Evolutionary conservation across 2,888 invertebrate species (phyloP).

Genomic region (Acanthosepion pharaonis): DNA sequence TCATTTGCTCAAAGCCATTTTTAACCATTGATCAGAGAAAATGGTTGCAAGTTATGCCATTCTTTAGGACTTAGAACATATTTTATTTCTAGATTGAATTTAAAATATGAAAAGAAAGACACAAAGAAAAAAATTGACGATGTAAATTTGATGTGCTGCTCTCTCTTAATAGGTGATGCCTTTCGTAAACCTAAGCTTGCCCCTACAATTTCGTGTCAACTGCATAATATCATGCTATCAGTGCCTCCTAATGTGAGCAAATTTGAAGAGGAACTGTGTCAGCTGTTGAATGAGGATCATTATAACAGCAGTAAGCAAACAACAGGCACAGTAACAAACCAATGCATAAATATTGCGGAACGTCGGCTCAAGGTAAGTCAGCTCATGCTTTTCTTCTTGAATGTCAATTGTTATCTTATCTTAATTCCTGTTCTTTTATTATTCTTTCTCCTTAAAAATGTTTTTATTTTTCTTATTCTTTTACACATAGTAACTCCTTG

Average conservation of each 20-base stretch:
- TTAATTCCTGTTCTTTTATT: no score
- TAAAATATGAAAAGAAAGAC: not conserved
- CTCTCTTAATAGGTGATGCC: conserved; percentile 56
- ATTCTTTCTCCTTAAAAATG: no score
- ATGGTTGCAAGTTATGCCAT: no score
- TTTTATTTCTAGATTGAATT: not conserved
- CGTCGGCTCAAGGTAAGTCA: conserved; percentile 66
- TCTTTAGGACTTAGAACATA: no score
- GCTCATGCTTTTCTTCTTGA: not conserved
- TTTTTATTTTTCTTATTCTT: no score
- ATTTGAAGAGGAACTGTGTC: conserved; percentile 73
- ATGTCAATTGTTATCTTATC: no score
- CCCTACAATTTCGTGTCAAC: conserved; percentile 60
- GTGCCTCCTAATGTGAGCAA: conserved; percentile 69
- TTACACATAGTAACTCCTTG: no score
- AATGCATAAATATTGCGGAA: conserved; percentile 63
- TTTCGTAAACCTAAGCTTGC: conserved; percentile 67
- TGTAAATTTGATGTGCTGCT: not conserved
- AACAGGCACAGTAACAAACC: conserved; percentile 53
- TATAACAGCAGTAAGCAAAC: conserved; percentile 60
- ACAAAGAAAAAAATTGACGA: no score
- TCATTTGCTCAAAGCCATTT: no score
- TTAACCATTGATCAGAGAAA: no score
- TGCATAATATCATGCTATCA: conserved; percentile 67
- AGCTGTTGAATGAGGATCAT: conserved; percentile 69